phyloP scores from a whole-genome alignment of 2,888 invertebrate species.

The Carpatolechia fugitivella region DNA sequence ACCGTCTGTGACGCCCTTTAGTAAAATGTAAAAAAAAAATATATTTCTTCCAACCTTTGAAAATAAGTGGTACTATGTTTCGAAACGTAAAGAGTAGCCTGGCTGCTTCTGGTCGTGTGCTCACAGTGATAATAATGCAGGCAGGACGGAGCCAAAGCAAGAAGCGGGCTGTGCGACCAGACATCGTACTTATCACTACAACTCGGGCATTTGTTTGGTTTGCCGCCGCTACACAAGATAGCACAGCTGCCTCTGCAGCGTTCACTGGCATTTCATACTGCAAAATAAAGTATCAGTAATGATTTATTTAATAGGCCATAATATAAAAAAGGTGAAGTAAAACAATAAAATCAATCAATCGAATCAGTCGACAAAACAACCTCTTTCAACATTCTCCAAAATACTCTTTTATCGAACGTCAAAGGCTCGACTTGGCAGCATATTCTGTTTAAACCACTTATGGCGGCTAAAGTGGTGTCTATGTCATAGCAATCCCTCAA shows the following conservation, averaged over 20 bases:
- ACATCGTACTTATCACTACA: conserved; percentile 82
- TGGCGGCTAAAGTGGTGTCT: conserved; percentile 31
- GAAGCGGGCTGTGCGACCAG: conserved; percentile 78
- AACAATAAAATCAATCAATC: neutral
- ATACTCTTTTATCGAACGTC: conserved; percentile 33
- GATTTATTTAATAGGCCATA: too few species aligned
- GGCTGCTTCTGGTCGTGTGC: conserved; percentile 74
- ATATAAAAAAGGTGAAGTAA: too few species aligned
- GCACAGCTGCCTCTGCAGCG: conserved; percentile 53
- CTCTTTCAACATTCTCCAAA: conserved; percentile 42
- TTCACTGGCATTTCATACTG: conserved; percentile 53
- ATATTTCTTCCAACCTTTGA: conserved; percentile 47
- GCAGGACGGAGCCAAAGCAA: conserved; percentile 81
- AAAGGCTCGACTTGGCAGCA: conserved; percentile 51
- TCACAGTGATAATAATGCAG: conserved; percentile 83
- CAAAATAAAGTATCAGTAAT: too few species aligned
- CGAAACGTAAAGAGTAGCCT: conserved; percentile 81
- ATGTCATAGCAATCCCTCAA: conserved; percentile 37
- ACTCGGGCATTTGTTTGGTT: conserved; percentile 54
- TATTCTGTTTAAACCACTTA: conserved; percentile 43
- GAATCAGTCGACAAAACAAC: conserved; percentile 36
- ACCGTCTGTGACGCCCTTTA: too few species aligned
- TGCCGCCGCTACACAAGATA: conserved; percentile 45
- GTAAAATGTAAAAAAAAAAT: too few species aligned
- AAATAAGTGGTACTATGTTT: conserved; percentile 81